Conservation (phyloP, 2,888 invertebrate species). For the Scaptomyza polygonia region DNA sequence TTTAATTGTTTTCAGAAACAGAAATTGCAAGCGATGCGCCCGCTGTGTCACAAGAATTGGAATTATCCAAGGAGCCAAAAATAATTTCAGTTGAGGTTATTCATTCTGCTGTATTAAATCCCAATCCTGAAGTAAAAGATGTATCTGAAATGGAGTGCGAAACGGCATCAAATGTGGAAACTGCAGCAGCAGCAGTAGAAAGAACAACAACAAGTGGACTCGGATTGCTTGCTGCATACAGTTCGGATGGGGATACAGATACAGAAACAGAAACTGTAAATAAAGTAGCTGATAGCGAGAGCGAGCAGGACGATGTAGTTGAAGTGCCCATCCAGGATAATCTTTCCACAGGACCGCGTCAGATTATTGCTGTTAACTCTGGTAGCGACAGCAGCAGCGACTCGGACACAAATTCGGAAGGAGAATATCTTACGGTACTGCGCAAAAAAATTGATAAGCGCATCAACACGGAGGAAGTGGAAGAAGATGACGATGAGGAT, state of each 20-base stretch:
- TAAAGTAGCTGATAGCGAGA: constrained; percentile 43
- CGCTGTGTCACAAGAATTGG: neutral
- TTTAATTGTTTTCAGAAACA: constrained; percentile 4
- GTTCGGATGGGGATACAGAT: constrained; percentile 68
- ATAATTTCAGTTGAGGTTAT: neutral
- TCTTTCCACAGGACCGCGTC: constrained; percentile 46
- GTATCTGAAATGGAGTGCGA: constrained; percentile 30
- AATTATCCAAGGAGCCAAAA: neutral
- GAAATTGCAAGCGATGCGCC: constrained; percentile 3
- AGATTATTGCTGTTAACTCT: constrained; percentile 73
- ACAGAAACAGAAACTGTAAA: constrained; percentile 27
- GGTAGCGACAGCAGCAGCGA: constrained; percentile 59
- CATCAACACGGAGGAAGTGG: constrained; percentile 67
- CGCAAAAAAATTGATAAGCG: constrained; percentile 75
- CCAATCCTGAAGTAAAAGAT: neutral
- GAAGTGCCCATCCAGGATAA: constrained; percentile 62
- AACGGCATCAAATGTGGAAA: neutral
- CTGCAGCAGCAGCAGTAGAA: neutral
- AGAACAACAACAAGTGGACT: constrained; percentile 57
- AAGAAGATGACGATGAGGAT: constrained; percentile 75
- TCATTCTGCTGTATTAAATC: neutral
- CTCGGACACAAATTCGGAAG: constrained; percentile 67
- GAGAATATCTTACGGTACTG: constrained; percentile 73
- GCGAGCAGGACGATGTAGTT: constrained; percentile 66
- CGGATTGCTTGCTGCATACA: constrained; percentile 77